Percentiles rank a stretch among this genome's conserved stretches.
phyloP scores from a whole-genome alignment of 2,888 invertebrate genomes.

The Ferrisia virgata region DNA sequence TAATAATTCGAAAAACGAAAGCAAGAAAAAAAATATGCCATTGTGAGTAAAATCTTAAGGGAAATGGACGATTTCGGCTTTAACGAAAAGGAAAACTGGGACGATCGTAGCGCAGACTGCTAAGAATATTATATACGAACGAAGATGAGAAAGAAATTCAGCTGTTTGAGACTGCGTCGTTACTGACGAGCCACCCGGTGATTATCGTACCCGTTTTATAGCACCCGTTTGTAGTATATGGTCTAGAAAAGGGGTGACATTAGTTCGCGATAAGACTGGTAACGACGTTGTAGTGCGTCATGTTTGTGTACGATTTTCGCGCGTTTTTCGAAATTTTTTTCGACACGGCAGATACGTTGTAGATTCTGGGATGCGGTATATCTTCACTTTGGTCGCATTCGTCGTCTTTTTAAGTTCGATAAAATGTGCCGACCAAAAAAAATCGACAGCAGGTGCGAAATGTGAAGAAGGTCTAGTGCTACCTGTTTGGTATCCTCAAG shows the following conservation, averaged over 20 bases:
- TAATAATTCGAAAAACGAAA: neutral
- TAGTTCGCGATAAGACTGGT: slow-evolving; percentile 15
- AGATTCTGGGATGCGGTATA: neutral
- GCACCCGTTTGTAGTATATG: neutral
- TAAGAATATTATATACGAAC: neutral
- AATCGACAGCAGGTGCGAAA: neutral
- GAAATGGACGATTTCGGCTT: neutral
- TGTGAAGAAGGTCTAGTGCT: slow-evolving; percentile 85
- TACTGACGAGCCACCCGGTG: slow-evolving; percentile 22
- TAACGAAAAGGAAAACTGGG: neutral
- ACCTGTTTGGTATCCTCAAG: slow-evolving; percentile 83
- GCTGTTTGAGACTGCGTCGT: slow-evolving; percentile 19
- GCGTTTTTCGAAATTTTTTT: slow-evolving; percentile 12
- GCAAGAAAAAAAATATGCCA: neutral
- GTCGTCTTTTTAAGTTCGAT: neutral
- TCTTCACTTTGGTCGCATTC: neutral
- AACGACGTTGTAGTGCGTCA: slow-evolving; percentile 5
- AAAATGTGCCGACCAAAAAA: neutral
- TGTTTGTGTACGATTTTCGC: slow-evolving; percentile 16
- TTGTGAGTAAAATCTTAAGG: neutral
- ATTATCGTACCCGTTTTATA: neutral
- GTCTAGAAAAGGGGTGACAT: neutral
- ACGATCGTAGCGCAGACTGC: neutral
- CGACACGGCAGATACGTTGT: neutral
- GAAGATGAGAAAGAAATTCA: neutral